Percentiles rank a stretch among this genome's conserved stretches.
phyloP scores from a whole-genome alignment of 2,797 vertebrate species.

The Gymnoscopelus microlampas region DNA sequence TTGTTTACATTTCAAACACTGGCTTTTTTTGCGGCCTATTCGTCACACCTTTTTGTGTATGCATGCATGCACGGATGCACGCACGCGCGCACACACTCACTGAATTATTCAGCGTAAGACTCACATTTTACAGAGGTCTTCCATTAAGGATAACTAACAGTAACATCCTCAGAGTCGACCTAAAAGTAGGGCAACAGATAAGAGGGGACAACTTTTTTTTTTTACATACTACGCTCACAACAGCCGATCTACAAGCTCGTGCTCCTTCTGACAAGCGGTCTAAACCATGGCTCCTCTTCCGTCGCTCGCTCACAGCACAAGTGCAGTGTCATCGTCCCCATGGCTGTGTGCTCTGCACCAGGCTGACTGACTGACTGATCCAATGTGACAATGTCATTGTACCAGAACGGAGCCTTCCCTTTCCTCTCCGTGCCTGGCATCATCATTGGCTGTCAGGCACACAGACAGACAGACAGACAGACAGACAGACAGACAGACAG shows the following conservation, averaged over 20 bases:
- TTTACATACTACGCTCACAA: no score
- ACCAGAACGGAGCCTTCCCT: slow-evolving; percentile 53
- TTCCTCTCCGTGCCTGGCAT: slow-evolving; percentile 46
- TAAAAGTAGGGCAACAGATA: no score
- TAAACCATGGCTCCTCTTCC: not conserved
- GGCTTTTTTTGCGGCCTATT: slow-evolving; percentile 15
- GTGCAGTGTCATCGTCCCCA: slow-evolving; percentile 64
- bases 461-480: slow-evolving; percentile 20
- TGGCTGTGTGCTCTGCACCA: slow-evolving; percentile 43
- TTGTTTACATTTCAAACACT: slow-evolving; percentile 71
- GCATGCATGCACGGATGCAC: slow-evolving; percentile 47
- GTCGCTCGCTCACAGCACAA: slow-evolving; percentile 54
- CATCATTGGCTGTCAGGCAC: slow-evolving; percentile 60
- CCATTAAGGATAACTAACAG: no score
- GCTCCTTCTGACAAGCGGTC: slow-evolving; percentile 5
- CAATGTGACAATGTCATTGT: slow-evolving; percentile 72
- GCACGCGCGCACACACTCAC: slow-evolving; percentile 6
- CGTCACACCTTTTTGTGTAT: slow-evolving; percentile 55
- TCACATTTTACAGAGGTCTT: no score
- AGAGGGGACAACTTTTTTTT: no score
- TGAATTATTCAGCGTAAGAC: no score
- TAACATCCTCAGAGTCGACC: no score
- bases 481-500: not conserved
- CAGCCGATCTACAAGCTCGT: slow-evolving; percentile 2
- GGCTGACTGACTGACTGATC: slow-evolving; percentile 64